Evolutionary conservation across 2,113 vertebrate species (phyloP).

Genomic region (Phaethon lepturus): DNA sequence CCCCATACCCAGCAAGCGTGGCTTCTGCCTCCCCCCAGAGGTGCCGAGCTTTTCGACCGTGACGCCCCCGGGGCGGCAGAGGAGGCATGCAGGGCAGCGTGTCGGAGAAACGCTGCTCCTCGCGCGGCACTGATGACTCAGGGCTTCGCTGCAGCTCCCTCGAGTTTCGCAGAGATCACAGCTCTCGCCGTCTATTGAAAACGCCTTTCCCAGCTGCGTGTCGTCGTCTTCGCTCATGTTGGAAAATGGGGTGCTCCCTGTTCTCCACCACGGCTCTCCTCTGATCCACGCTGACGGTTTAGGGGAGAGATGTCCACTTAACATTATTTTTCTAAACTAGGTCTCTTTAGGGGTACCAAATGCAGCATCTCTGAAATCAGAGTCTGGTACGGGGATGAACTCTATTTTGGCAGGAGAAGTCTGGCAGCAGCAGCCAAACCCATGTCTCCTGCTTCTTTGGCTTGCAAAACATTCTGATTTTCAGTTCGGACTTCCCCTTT

Average conservation of each 20-base stretch:
- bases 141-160: neutral
- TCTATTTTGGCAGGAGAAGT: neutral
- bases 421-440: neutral
- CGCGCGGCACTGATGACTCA: too few species aligned
- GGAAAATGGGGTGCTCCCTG: neutral
- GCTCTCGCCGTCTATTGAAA: fast-evolving
- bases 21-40: neutral
- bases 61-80: neutral
- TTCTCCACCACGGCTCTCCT: fast-evolving
- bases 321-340: fast-evolving
- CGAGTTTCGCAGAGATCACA: fast-evolving
- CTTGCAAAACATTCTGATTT: neutral
- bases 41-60: fast-evolving
- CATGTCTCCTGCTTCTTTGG: neutral
- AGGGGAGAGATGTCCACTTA: neutral
- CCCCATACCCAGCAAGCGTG: fast-evolving
- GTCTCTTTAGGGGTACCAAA: neutral
- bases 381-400: neutral
- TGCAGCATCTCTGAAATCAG: neutral
- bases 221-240: fast-evolving
- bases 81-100: fast-evolving
- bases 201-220: fast-evolving
- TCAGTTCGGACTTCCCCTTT: neutral
- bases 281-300: fast-evolving
- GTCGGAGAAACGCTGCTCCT: neutral